Evolutionary conservation across 2,113 vertebrate genomes (phyloP), one percentile per base, ranked within the genome.

Genomic region (Sylvilagus bachmani): DNA sequence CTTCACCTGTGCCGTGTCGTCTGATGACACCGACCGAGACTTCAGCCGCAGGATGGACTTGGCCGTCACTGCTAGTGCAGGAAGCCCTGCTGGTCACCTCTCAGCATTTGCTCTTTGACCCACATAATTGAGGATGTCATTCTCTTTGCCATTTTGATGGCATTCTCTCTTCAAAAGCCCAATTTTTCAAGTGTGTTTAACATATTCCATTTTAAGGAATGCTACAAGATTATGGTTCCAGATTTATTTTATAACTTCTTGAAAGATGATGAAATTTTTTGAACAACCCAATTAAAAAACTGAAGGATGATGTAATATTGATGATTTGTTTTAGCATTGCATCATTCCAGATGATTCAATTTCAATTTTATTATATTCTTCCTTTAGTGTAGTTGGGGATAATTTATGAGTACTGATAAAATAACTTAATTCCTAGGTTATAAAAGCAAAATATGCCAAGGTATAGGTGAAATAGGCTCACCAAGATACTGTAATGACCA

Each of bases 401-500:
- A 55, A 62, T 69, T 64, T 29, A 24, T 75, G n/a, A 81, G 27
- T 80, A 80, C 86, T 55, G 14, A 17, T 31, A 78, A 38, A 82
- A 67, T 73, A 77, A 92, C 78, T 90, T 73, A 71, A 92, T 82
- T 90, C n/a, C 53, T 85, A 85, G 8, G 2, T 70, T 67, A 88
- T 21, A 27, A 51, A 66, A 94, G 22, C 11, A 75, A 84, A 64
- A 33, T 55, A 38, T 55, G 9, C 67, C n/a, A 88, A 75, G 29
- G 79, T 86, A n/a, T 2, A 51, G 1, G 9, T 86, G 51, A 78
- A 83, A 90, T 61, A 90, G 69, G 9, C 84, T 83, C 36, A 44
- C n/a, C 36, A 69, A 14, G 3, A 55, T 38, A 44, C 12, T 62
- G 3, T 31, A 66, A 3, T 58, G 17, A 49, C 17, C 25, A 14